Base-by-base conservation (phyloP, 2,113 vertebrate genomes). In the Heterotilapia buettikoferi region DNA sequence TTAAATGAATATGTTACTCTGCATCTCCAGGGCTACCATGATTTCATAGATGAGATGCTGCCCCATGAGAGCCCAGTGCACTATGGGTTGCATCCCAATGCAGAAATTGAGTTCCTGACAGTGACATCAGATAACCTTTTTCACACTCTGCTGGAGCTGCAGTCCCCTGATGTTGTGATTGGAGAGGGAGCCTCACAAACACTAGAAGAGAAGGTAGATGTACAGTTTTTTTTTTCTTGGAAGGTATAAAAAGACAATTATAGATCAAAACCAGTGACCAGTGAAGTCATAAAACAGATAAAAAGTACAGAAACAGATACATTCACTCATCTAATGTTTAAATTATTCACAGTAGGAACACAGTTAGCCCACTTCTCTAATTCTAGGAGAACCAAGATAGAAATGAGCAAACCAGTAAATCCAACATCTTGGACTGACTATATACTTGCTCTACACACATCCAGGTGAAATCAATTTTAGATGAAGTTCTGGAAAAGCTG, bases 61-160 rank as follows among this genome's bases (percentile, higher is more conserved):
- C 96, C 95, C 81, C 96, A 93, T 1, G 92, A 96, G 89, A 97
- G 96, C 87, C 96, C 95, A 11, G 94, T 96, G 91, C 86, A 91
- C 94, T 95, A 94, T 82, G 94, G 97, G 83, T 92, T 95, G 10
- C 96, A 97, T 90, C 96, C 96, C 91, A 97, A 96, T 0, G 94
- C 94, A 13, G 97, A 98, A 90, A 97, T 93, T 79, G 96, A 97
- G 92, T 97, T 97, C 94, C 88, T 97, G 84, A 96, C 96, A 9
- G 95, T 95, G 92, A 97, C 96, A 31, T 96, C 96, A 24, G 96
- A 96, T 94, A 96, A 94, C 84, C 91, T 96, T 73, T 96, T 98
- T 92, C 97, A 94, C 93, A 96, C 95, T 45, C 94, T 98, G 90
- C 96, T 97, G 92, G 97, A 97, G 95, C 95, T 97, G 88, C 97